phyloP scores from a whole-genome alignment of 2,113 vertebrate species.

The Ictalurus furcatus region DNA sequence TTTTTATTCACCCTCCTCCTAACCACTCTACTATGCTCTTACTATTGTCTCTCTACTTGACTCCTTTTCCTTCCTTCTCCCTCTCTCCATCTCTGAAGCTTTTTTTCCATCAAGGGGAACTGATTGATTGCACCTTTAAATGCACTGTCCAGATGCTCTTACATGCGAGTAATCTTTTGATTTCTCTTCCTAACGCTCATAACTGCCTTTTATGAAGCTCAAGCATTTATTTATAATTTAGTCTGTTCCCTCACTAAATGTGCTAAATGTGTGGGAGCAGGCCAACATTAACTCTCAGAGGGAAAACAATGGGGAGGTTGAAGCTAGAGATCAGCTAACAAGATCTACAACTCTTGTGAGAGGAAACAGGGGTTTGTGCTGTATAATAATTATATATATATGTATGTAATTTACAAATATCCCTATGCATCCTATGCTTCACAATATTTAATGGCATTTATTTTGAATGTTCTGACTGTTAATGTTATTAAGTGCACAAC shows the following conservation, averaged over 20 bases:
- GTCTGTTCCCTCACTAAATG: background rate
- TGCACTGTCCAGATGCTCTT: conserved; percentile 4
- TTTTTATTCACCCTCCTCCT: background rate
- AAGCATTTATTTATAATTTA: background rate
- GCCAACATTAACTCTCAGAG: background rate
- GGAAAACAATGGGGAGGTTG: background rate
- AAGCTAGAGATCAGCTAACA: background rate
- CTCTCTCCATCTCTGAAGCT: background rate
- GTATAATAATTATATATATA: background rate
- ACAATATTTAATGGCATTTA: background rate
- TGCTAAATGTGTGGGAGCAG: background rate
- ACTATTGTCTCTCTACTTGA: background rate
- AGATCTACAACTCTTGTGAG: background rate
- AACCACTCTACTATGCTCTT: background rate
- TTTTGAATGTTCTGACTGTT: background rate
- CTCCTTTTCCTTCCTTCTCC: background rate
- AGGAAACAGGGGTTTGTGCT: background rate
- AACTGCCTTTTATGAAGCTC: background rate
- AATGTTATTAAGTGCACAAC: background rate
- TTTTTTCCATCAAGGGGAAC: conserved; percentile 17
- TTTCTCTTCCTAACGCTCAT: background rate
- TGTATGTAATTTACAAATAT: background rate
- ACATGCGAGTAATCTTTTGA: conserved; percentile 25
- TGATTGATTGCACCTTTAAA: conserved; percentile 47
- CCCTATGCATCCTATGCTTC: background rate